phyloP scores from a whole-genome alignment of 2,888 invertebrate species.

The Tuta absoluta region DNA sequence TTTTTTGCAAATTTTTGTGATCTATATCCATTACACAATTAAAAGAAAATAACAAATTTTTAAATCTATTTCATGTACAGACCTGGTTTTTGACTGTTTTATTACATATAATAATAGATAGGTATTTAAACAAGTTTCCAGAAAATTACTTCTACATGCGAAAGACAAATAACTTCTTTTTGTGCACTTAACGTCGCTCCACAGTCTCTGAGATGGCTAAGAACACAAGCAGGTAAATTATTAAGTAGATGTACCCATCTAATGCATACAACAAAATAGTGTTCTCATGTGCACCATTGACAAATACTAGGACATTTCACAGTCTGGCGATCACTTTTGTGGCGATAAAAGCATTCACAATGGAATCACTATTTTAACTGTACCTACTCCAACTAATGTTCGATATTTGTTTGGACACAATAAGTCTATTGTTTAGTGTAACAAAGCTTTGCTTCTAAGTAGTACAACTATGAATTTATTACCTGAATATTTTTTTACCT shows the following conservation, averaged over 20 bases:
- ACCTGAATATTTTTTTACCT: too few species aligned
- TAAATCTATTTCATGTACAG: too few species aligned
- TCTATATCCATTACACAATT: too few species aligned
- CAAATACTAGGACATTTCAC: slow-evolving; percentile 72
- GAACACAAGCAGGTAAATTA: neutral
- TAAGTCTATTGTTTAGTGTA: neutral
- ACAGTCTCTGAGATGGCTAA: neutral
- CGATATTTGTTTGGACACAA: slow-evolving; percentile 40
- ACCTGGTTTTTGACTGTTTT: too few species aligned
- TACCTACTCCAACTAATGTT: slow-evolving; percentile 29
- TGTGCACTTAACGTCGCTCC: neutral
- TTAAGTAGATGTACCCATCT: neutral
- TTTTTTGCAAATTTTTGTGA: too few species aligned
- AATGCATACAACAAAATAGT: slow-evolving; percentile 32
- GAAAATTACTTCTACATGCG: too few species aligned
- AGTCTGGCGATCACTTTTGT: slow-evolving; percentile 68
- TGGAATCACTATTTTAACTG: slow-evolving; percentile 44
- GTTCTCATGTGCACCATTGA: slow-evolving; percentile 51
- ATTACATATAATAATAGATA: neutral
- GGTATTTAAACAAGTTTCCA: neutral
- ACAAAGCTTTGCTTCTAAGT: neutral
- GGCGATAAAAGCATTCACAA: slow-evolving; percentile 56
- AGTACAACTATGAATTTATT: neutral
- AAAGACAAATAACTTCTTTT: too few species aligned
- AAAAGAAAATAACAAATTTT: too few species aligned